Evolutionary conservation across 2,888 invertebrate species (phyloP).

Genomic region (Pseudanteris insignis): DNA sequence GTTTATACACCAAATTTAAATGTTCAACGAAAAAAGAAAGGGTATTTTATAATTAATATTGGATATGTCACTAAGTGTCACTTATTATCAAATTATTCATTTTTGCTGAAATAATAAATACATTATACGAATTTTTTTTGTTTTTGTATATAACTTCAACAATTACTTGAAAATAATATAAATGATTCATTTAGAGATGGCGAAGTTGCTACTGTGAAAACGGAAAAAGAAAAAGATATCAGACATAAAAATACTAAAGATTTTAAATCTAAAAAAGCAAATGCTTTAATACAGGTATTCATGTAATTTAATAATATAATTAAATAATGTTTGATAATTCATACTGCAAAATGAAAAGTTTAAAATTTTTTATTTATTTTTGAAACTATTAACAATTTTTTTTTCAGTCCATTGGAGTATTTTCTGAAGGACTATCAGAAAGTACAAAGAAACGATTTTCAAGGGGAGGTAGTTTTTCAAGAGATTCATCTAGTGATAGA

Average conservation of each 20-base stretch:
- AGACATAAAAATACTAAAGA: slow-evolving; percentile 11
- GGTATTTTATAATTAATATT: slow-evolving; percentile 47
- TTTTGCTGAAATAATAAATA: no score
- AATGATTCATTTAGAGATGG: slow-evolving; percentile 10
- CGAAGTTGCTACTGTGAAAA: slow-evolving; percentile 10
- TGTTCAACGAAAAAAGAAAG: slow-evolving; percentile 62
- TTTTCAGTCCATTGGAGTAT: slow-evolving; percentile 59
- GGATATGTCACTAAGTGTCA: no score
- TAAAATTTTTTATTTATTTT: no score
- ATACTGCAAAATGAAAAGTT: no score
- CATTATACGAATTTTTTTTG: no score
- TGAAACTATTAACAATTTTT: background rate
- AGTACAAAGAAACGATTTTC: slow-evolving; percentile 28
- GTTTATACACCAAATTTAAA: slow-evolving; percentile 62
- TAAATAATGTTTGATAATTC: no score
- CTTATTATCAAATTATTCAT: no score
- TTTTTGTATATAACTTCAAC: no score
- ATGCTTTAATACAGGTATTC: slow-evolving; percentile 27
- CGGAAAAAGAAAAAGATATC: slow-evolving; percentile 13
- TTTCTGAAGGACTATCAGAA: slow-evolving; percentile 59
- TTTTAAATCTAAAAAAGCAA: slow-evolving; percentile 10
- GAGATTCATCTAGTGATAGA: slow-evolving; percentile 31
- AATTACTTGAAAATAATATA: no score
- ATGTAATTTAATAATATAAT: slow-evolving; percentile 1
- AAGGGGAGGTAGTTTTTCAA: slow-evolving; percentile 33